A percentile compares a stretch with the other conserved stretches of the same genome.
Evolutionary conservation across 2,888 invertebrate species (phyloP).

Genomic region (Heterodera filipjevi): DNA sequence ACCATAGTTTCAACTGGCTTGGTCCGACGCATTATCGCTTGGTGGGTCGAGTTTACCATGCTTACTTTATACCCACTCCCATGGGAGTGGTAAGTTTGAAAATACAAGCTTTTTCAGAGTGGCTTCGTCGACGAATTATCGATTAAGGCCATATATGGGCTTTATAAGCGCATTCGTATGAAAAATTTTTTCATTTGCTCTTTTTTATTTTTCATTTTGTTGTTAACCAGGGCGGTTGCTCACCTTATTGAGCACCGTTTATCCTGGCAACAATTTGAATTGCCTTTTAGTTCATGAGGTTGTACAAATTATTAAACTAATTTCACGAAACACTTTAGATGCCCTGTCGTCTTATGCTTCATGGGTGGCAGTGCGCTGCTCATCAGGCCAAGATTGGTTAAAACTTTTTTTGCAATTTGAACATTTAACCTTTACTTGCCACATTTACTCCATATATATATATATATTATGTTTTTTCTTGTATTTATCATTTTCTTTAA

Average conservation of each 20-base stretch:
- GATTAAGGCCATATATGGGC: no score
- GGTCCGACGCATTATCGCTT: no score
- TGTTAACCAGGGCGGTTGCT: background rate
- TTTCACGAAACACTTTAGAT: background rate
- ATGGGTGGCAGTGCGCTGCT: background rate
- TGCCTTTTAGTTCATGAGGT: background rate
- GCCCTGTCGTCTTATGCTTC: constrained; percentile 10
- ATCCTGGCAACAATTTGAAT: background rate
- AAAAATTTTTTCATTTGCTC: no score
- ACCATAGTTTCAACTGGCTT: no score
- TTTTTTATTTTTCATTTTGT: background rate
- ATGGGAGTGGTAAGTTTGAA: background rate
- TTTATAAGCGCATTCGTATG: no score
- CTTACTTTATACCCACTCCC: no score
- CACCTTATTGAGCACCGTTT: background rate
- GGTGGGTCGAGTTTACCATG: no score
- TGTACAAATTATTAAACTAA: background rate
- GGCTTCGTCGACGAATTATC: no score
- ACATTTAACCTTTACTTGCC: background rate
- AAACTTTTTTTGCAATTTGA: background rate
- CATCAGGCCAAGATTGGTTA: background rate
- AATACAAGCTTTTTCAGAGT: no score
- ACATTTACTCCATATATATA: background rate
- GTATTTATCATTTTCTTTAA: background rate
- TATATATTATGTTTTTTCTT: background rate